phyloP scores from a whole-genome alignment of 2,113 vertebrate species.

The Thinocorus orbignyianus region DNA sequence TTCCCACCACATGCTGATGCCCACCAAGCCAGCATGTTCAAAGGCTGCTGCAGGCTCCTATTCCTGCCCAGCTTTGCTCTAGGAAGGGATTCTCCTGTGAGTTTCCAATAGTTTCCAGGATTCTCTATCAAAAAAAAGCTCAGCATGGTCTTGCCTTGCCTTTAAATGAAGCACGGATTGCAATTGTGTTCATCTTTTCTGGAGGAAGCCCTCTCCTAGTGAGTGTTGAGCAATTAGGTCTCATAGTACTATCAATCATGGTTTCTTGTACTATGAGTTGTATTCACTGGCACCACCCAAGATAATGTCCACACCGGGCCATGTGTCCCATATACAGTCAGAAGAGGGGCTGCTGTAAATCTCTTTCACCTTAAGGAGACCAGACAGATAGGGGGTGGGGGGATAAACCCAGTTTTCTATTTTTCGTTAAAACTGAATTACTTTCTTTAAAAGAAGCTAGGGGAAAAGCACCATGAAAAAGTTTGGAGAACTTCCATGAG shows the following conservation, averaged over 20 bases:
- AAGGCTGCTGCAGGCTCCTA: not conserved
- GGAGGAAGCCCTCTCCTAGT: not conserved
- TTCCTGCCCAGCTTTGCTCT: not conserved
- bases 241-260: fast-evolving
- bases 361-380: not conserved
- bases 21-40: not conserved
- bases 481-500: not conserved
- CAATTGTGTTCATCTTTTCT: not conserved
- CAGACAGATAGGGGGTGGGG: not conserved
- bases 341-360: not conserved
- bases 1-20: not conserved
- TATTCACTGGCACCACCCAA: not conserved
- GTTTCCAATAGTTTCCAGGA: not conserved
- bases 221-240: not conserved
- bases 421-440: not conserved
- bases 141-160: not conserved
- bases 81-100: not conserved
- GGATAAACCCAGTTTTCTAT: not conserved
- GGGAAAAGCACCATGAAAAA: not conserved
- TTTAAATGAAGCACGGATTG: not conserved
- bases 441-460: not conserved
- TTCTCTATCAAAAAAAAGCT: not conserved
- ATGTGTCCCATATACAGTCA: fast-evolving
- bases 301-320: not conserved
- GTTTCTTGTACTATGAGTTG: fast-evolving